Base-by-base conservation (phyloP, 2,888 invertebrate species). In the Zygothrica quintamaculata region DNA sequence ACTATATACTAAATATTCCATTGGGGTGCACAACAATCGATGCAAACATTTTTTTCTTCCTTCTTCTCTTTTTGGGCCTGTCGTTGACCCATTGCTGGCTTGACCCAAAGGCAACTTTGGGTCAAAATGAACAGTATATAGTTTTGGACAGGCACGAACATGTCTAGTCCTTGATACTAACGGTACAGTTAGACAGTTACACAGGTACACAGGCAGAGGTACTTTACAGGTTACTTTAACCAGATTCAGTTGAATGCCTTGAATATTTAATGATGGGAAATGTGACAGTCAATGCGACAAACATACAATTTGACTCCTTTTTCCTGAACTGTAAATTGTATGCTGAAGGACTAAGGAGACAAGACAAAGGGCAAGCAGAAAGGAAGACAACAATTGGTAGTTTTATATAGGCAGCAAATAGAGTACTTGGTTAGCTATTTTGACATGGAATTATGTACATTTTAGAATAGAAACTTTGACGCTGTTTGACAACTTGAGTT, bases 241-340 rank as follows among this genome's bases (percentile, higher is more conserved):
- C 43, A 43, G 48, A 34, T 37, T 29, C 9, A n/a, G 47, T 39
- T 46, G 13, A 37, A 42, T 64, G 56, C 39, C 62, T 67, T 82
- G 73, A 86, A 82, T 86, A 69, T 84, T 82, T 86, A 37, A 82
- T 87, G 75, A 73, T 87, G 82, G 50, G 82, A 82, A 82, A 70
- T 46, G 43, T 47, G 48, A 50, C 79, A 82, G 73, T 47, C 70
- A 51, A 51, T 65, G 50, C 50, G 34, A 50, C 18, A 48, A 46
- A n/a, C n/a, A n/a, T n/a, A n/a, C n/a, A n/a, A n/a, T n/a, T n/a
- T 29, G 13, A 13, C 18, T 33, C 29, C 22, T n/a, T 9, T 47
- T n/a, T n/a, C n/a, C n/a, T n/a, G n/a, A n/a, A n/a, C n/a, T n/a
- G n/a, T n/a, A n/a, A n/a, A n/a, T n/a, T n/a, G n/a, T n/a, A n/a